Evolutionary conservation across 1,140 invertebrate genomes (phyloP), one percentile per base, ranked within the genome.

Genomic region (Scaptodrosophila lebanonensis): DNA sequence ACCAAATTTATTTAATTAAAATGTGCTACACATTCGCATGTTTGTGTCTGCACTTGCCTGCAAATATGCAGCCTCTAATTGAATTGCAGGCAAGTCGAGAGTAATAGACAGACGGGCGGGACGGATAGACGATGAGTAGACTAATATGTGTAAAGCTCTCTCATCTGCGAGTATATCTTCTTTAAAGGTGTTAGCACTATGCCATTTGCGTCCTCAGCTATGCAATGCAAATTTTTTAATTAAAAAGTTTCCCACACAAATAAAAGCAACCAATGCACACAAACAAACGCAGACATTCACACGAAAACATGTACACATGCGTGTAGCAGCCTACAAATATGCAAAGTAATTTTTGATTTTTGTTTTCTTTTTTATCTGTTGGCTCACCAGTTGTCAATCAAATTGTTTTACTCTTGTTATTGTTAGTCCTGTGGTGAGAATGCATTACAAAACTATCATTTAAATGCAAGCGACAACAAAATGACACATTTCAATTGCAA

Each of bases 1-100:
- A 82, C 75, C 49, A 61, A 82, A 82, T 82, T 70, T 82, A 82
- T 82, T 82, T 82, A 82, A 82, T 82, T 82, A 82, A 82, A 82
- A 82, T 50, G 29, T 42, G 17, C 25, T 75, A 35, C 56, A 30
- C 56, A 27, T 32, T 43, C 43, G 22, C 40, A 35, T 40, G 29
- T 44, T 17, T 38, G 12, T 49, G 44, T 20, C 39, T 65, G 56
- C 54, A 59, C 48, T 52, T 54, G 62, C 44, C 70, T 61, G 50
- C n/a, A n/a, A n/a, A n/a, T n/a, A n/a, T n/a, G n/a, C n/a, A n/a
- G 56, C 48, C 66, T 66, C 47, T 79, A 79, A 79, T 79, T 79
- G 73, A 79, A 79, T 79, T 79, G 73, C 69, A 33, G 35, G 25
- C 33, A 40, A 45, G 47, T 47, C 33, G 17, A 12, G 50, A 9